Percentiles rank a stretch among this genome's conserved stretches.
Evolutionary conservation across 1,140 invertebrate genomes (phyloP).

Genomic region (Trichonephila clavata): DNA sequence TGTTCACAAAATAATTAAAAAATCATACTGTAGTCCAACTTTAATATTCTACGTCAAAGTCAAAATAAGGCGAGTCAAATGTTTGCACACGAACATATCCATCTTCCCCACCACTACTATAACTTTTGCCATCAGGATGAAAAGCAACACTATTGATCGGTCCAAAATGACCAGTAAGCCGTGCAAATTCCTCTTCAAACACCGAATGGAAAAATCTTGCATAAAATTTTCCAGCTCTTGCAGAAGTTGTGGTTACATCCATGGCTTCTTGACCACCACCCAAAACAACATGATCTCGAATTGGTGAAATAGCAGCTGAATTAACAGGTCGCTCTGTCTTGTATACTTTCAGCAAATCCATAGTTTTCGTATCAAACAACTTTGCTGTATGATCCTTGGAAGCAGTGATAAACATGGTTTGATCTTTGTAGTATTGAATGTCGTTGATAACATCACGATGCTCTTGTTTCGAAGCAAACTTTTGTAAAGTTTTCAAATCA

Average conservation of each 20-base stretch:
- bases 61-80: constrained; percentile 98
- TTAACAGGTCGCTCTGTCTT: constrained; percentile 98
- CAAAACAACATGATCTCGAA: constrained; percentile 94
- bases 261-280: constrained; percentile 99
- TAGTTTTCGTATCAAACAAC: constrained; percentile 92
- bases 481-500: constrained; percentile 93
- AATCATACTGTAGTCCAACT: background rate
- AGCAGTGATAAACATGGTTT: constrained; percentile 97
- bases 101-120: constrained; percentile 98
- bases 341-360: constrained; percentile 95
- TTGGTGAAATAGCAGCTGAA: constrained; percentile 97
- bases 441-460: constrained; percentile 95
- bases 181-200: constrained; percentile 99
- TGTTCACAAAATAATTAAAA: too few relatives aligned
- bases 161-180: constrained; percentile 99
- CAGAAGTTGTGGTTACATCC: constrained; percentile 98
- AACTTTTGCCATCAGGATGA: constrained; percentile 98
- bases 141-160: constrained; percentile 99
- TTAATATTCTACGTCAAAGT: constrained; percentile 97
- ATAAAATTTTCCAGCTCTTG: constrained; percentile 98
- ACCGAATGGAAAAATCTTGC: constrained; percentile 98
- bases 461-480: constrained; percentile 85
- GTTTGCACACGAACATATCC: constrained; percentile 98
- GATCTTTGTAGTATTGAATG: constrained; percentile 96
- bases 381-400: constrained; percentile 97